Evolutionary conservation across 2,888 invertebrate genomes (phyloP).

Genomic region (Callyntrura sp.): DNA sequence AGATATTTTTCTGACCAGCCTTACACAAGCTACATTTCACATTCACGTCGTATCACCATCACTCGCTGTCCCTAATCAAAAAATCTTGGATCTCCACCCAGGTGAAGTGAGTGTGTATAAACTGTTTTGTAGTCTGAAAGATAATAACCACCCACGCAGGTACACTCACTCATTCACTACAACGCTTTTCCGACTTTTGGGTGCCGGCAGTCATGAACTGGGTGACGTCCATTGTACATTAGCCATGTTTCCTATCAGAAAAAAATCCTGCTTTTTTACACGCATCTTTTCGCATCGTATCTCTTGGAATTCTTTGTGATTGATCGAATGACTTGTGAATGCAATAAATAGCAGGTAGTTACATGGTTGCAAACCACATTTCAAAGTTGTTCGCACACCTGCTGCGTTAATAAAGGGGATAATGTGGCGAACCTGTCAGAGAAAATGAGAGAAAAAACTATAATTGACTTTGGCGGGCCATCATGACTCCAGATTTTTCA

Average conservation of each 20-base stretch:
- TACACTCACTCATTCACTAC: background rate
- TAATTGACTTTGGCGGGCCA: slow-evolving; percentile 18
- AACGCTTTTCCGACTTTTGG: slow-evolving; percentile 10
- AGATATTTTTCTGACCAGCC: no score
- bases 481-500: background rate
- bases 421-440: background rate
- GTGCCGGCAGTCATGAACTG: background rate
- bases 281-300: no score
- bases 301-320: background rate
- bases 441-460: no score
- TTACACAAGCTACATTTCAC: background rate
- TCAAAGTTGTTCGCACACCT: background rate
- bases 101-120: slow-evolving; percentile 4
- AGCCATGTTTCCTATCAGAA: background rate
- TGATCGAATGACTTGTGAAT: no score
- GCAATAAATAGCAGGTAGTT: no score
- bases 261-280: background rate
- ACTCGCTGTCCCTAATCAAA: slow-evolving; percentile 32
- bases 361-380: background rate
- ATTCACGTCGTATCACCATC: background rate
- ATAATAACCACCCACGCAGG: slow-evolving; percentile 15
- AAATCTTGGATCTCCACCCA: slow-evolving; percentile 39
- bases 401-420: background rate
- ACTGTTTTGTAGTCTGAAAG: background rate
- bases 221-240: background rate